These are phyloP conservation scores for Vesta saturnalis DNA, from an alignment of 2,888 invertebrate genomes.

Conservation along the genomic window DNA sequence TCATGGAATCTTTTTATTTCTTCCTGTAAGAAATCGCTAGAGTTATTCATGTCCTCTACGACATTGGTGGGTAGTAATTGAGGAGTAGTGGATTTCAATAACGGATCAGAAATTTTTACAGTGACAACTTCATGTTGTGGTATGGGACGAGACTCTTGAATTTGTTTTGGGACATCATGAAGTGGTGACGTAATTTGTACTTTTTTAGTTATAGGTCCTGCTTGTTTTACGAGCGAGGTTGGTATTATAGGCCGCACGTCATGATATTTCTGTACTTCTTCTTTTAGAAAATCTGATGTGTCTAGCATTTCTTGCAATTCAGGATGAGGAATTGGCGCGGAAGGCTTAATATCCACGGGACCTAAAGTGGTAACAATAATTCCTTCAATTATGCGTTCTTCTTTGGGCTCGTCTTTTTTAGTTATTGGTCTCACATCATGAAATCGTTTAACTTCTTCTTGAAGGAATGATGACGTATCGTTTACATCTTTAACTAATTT, in stretches of 20 bases:
- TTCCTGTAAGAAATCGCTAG: conserved; percentile 38
- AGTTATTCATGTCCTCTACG: conserved; percentile 7
- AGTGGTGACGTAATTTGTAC: conserved; percentile 3
- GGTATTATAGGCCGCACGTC: conserved; percentile 15
- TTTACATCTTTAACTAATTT: conserved; percentile 39
- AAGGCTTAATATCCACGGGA: neutral
- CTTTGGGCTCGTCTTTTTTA: neutral
- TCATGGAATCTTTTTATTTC: conserved; percentile 48
- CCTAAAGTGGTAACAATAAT: neutral
- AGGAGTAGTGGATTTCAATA: neutral
- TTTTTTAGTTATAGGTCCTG: conserved; percentile 8
- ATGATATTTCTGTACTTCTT: conserved; percentile 26
- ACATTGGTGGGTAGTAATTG: neutral
- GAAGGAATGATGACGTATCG: conserved; percentile 42
- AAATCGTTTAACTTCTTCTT: conserved; percentile 41
- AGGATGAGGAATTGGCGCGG: neutral
- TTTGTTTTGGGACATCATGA: neutral
- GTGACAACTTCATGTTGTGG: neutral
- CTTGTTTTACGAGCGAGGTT: neutral
- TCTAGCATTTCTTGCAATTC: conserved; percentile 14
- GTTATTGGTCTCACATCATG: conserved; percentile 38
- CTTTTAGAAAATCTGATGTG: conserved; percentile 19
- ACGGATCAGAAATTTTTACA: neutral
- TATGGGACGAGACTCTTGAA: neutral
- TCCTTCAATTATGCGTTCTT: neutral